Evolutionary conservation across 1,140 invertebrate genomes (phyloP), one percentile per base, ranked within the genome.

Genomic region (Achroia grisella): DNA sequence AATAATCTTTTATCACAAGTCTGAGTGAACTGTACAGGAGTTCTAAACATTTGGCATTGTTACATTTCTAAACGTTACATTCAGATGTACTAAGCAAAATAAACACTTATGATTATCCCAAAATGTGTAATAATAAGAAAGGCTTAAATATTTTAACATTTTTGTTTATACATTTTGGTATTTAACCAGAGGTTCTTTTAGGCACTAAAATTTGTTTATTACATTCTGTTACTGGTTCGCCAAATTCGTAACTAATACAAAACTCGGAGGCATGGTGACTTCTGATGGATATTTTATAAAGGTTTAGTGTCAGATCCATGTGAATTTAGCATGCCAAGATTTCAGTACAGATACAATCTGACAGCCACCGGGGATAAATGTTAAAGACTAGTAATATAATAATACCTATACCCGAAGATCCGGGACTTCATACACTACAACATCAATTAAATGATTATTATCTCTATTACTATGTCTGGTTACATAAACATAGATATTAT

Each of bases 151-250:
- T 57, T 67, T 59, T 57, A 56, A 64, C 59, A 66, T 66, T 65
- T 58, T 58, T 50, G n/a, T 46, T 45, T 45, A 52, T 62, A 58
- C 65, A 23, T 49, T 63, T 52, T 45, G 39, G 44, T 48, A 51
- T 50, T 57, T 42, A 56, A 47, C 39, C 39, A 71, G 78, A 82
- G 78, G 78, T 82, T 82, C 73, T 78, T 82, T 82, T 82, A 79
- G 69, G 78, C 78, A 82, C 62, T 69, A 63, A 52, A 62, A 60
- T 58, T 57, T 35, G 46, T 34, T 35, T 15, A 55, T 13, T 45
- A 48, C 35, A 46, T 40, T 51, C 44, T 37, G 15, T 53, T 35
- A 48, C 43, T 56, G 62, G 52, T 69, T 67, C 56, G 49, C 52
- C 61, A 60, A 68, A 70, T 67, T 57, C 48, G 45, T 48, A 48